phyloP scores from a whole-genome alignment of 2,113 vertebrate species.

The Neopipo cinnamomea region DNA sequence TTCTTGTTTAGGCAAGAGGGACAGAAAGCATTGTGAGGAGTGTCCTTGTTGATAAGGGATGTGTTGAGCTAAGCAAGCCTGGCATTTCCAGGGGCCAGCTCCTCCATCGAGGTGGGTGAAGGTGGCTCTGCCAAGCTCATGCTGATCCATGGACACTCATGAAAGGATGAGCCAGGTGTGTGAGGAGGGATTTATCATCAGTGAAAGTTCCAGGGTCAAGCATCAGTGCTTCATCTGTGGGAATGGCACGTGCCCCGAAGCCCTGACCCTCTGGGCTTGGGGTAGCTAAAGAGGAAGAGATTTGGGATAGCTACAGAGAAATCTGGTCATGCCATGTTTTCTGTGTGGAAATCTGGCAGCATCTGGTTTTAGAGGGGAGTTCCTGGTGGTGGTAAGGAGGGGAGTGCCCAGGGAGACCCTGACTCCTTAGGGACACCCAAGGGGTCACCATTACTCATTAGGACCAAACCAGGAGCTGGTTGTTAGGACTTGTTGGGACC shows the following conservation, averaged over 20 bases:
- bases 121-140: background rate
- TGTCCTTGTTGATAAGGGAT: background rate
- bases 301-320: background rate
- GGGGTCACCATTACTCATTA: background rate
- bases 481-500: background rate
- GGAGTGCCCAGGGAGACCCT: background rate
- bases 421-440: background rate
- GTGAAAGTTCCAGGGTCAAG: background rate
- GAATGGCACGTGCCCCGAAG: rapidly evolving
- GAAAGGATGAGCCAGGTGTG: background rate
- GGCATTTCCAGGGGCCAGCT: rapidly evolving
- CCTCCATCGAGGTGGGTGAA: background rate
- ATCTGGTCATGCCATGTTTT: rapidly evolving
- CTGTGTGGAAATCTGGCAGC: background rate
- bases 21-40: background rate
- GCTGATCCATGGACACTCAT: background rate
- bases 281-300: background rate
- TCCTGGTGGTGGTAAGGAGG: background rate
- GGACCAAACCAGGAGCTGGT: background rate
- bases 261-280: background rate
- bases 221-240: background rate
- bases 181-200: background rate
- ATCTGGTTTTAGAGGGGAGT: background rate
- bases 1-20: background rate
- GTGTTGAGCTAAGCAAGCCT: background rate